These are phyloP conservation scores for Xanthorhoe designata DNA, from an alignment of 2,888 invertebrate genomes.

Conservation along the genomic window DNA sequence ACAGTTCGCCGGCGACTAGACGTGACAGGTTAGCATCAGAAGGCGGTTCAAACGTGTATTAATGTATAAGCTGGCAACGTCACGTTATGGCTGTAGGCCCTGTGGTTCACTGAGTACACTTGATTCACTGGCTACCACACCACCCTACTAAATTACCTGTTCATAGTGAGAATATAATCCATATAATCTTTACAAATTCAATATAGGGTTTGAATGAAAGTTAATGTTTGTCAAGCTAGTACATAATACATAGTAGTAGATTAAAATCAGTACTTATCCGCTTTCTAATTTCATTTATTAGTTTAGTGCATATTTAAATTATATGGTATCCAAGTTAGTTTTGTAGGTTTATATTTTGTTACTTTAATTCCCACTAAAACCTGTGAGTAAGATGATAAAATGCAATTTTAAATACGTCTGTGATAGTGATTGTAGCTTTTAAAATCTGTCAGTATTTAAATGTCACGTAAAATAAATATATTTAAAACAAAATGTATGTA, in stretches of 20 bases:
- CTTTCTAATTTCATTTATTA: not conserved
- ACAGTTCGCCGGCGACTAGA: too few species aligned
- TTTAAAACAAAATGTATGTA: constrained; percentile 46
- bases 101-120: too few species aligned
- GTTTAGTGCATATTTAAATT: not conserved
- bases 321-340: not conserved
- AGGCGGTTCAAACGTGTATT: too few species aligned
- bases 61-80: too few species aligned
- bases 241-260: not conserved
- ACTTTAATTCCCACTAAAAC: constrained; percentile 5
- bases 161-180: not conserved
- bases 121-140: too few species aligned
- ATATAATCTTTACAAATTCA: not conserved
- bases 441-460: constrained; percentile 77
- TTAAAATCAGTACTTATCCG: not conserved
- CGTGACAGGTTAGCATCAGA: too few species aligned
- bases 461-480: constrained; percentile 58
- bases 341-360: constrained; percentile 1
- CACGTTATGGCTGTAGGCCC: too few species aligned
- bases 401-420: constrained; percentile 60
- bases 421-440: constrained; percentile 80
- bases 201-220: not conserved
- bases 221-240: not conserved
- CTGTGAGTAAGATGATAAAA: constrained; percentile 19
- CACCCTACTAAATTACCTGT: constrained; percentile 15